phyloP scores from a whole-genome alignment of 2,797 vertebrate genomes.

The Molothrus ater region DNA sequence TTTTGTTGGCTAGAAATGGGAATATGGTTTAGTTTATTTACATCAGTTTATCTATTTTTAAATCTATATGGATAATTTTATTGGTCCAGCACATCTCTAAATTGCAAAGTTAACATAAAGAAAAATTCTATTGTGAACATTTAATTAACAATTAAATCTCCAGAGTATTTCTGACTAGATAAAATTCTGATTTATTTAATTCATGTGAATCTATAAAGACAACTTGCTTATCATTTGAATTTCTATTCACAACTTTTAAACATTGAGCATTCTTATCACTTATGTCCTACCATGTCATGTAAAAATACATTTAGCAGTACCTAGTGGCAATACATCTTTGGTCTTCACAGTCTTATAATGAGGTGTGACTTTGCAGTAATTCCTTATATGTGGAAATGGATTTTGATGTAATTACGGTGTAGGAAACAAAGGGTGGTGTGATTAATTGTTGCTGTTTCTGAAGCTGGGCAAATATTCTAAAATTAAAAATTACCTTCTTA shows the following conservation, averaged over 20 bases:
- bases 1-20: not conserved
- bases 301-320: not conserved
- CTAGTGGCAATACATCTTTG: not conserved
- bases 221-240: not conserved
- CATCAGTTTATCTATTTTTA: not conserved
- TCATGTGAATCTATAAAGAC: not conserved
- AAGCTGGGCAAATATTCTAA: not conserved
- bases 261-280: not conserved
- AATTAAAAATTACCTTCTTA: not conserved
- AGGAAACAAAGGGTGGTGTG: not conserved
- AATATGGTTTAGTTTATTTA: not conserved
- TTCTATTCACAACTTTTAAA: conserved; percentile 6
- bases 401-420: not conserved
- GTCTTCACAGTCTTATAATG: not conserved
- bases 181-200: not conserved
- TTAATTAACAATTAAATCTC: not conserved
- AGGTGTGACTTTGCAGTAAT: not conserved
- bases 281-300: not conserved
- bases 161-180: not conserved
- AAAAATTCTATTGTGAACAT: not conserved
- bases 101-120: not conserved
- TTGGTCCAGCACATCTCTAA: not conserved
- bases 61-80: not conserved
- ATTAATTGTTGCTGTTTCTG: not conserved
- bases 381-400: not conserved